Evolutionary conservation across 1,140 invertebrate genomes (phyloP), one percentile per base, ranked within the genome.

Genomic region (Arctopsyche grandis): DNA sequence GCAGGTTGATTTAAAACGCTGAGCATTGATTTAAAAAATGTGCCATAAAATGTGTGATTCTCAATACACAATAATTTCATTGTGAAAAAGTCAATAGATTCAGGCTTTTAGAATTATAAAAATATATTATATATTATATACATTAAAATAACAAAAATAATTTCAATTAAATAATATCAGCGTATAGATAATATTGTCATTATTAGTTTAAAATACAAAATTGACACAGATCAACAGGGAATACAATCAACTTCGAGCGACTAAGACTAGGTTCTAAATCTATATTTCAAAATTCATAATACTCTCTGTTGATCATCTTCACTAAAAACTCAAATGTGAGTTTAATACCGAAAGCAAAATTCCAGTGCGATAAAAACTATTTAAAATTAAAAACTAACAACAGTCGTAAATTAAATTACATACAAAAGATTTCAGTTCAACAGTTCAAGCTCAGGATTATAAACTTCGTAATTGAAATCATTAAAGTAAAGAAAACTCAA

Each of bases 401-500:
- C 29, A 38, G 29, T 38, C 29, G 29, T 38, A 38, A 38, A 38
- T 38, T 38, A 38, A 38, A 38, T 52, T 52, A 12, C 4, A 52
- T 12, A 16, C 10, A 12, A 52, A 12, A 14, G 1, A 5, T 14
- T 52, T 52, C 16, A 52, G 12, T 52, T 3, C 48, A 52, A 52
- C 12, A 83, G 52, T 70, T 83, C 88, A 82, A 86, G 86, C 38
- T 88, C 85, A 77, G 87, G 85, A 81, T 86, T 82, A 75, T 89
- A 81, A 7, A 86, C 86, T 84, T 89, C 87, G 83, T 86, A 88
- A 43, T 86, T 78, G 81, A 88, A 89, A 21, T 86, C 86, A 81
- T 88, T 88, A 71, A 85, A 88, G 82, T 87, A 86, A 22, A 86
- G 87, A 73, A 89, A 89, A 78, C 86, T 88, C 14, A 89, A 80